Evolutionary conservation across 2,113 vertebrate genomes (phyloP).

Genomic region (Saguinus imperator): DNA sequence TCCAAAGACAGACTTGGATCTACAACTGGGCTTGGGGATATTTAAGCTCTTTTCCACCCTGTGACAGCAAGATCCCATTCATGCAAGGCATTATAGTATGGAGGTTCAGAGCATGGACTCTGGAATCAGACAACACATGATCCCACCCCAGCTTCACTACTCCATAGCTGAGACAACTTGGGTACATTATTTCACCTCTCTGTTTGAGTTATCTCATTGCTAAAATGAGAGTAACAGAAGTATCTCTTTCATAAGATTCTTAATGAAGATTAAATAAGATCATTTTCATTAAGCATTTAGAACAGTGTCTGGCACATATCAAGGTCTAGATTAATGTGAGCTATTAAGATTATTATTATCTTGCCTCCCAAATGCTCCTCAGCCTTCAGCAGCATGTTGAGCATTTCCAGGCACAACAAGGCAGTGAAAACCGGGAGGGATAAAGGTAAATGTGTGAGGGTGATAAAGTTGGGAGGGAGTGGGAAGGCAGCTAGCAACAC

Average conservation of each 20-base stretch:
- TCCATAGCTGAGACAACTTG: neutral
- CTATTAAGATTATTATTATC: slow-evolving; percentile 62
- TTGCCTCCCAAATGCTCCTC: slow-evolving; percentile 62
- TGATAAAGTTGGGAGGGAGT: neutral
- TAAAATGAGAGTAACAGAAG: neutral
- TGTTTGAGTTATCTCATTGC: neutral
- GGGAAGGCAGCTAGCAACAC: neutral
- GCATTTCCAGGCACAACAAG: slow-evolving; percentile 58
- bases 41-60: neutral
- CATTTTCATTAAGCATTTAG: slow-evolving; percentile 51
- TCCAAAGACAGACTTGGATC: neutral
- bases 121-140: neutral
- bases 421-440: neutral
- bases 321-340: slow-evolving; percentile 59
- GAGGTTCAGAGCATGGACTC: neutral
- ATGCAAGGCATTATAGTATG: neutral
- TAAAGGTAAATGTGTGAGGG: slow-evolving; percentile 8
- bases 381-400: slow-evolving; percentile 59
- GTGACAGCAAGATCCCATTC: neutral
- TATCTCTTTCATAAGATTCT: slow-evolving; percentile 14
- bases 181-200: neutral
- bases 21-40: neutral
- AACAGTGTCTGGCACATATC: slow-evolving; percentile 58
- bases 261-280: slow-evolving; percentile 68
- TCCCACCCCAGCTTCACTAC: neutral